Percentiles rank a stretch among this genome's conserved stretches.
Conservation (phyloP, 2,113 vertebrate species). For the Alaudala cheleensis region DNA sequence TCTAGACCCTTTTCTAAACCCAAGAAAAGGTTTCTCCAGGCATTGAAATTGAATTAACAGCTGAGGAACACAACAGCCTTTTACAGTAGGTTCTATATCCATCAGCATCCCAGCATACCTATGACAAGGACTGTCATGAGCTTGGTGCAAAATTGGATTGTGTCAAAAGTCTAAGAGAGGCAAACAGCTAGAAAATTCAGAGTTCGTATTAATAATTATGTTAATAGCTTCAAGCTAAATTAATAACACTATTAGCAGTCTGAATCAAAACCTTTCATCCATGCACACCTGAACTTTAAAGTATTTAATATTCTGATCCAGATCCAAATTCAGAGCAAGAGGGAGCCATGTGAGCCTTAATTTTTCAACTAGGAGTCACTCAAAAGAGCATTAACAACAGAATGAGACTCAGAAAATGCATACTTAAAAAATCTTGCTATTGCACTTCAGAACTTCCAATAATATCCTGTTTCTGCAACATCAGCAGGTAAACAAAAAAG, state of each 20-base stretch:
- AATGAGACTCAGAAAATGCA: constrained; percentile 24
- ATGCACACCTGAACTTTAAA: neutral
- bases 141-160: neutral
- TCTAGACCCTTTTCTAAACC: neutral
- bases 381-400: constrained; percentile 13
- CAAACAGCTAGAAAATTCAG: neutral
- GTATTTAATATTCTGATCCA: constrained; percentile 30
- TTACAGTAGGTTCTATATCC: neutral
- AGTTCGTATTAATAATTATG: neutral
- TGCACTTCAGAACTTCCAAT: neutral
- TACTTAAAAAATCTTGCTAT: neutral
- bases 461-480: constrained; percentile 23
- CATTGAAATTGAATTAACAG: neutral
- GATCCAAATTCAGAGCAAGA: constrained; percentile 1
- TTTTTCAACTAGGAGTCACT: constrained; percentile 19
- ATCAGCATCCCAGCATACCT: neutral
- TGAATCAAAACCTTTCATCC: constrained; percentile 11
- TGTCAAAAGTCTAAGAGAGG: neutral
- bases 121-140: neutral
- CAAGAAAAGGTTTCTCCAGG: neutral
- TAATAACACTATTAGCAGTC: neutral
- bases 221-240: constrained; percentile 14
- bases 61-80: neutral
- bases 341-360: neutral
- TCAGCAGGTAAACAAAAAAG: constrained; percentile 25